A percentile compares a stretch with the other conserved stretches of the same genome.
These are phyloP conservation scores for Solea solea DNA, from an alignment of 2,113 vertebrate species.

Conservation along the genomic window DNA sequence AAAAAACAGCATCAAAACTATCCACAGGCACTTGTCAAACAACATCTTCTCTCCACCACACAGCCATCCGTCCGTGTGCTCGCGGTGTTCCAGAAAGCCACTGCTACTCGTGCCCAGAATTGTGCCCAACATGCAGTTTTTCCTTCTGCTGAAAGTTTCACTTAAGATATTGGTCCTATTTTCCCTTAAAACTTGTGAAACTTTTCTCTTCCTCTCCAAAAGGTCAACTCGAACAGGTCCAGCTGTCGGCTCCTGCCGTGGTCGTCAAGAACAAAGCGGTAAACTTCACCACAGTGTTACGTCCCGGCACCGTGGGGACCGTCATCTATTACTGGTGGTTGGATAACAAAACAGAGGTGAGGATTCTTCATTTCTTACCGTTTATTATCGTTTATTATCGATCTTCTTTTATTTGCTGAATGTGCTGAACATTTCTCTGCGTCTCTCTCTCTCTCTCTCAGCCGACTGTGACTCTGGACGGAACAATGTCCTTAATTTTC, in stretches of 20 bases:
- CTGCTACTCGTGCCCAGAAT: not conserved
- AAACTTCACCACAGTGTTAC: slow-evolving; percentile 87
- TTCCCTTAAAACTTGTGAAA: not conserved
- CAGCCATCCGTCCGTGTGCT: not conserved
- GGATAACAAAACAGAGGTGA: slow-evolving; percentile 92
- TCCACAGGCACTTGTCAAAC: slow-evolving; percentile 26
- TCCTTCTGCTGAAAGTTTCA: slow-evolving; percentile 5
- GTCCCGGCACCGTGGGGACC: slow-evolving; percentile 89
- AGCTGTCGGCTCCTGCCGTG: slow-evolving; percentile 89
- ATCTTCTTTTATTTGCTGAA: not conserved
- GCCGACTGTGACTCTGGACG: slow-evolving; percentile 90
- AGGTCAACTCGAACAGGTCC: slow-evolving; percentile 91
- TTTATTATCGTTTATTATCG: no score
- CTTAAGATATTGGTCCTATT: no score
- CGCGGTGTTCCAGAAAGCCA: not conserved
- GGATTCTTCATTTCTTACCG: not conserved
- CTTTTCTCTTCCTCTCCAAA: slow-evolving; percentile 22
- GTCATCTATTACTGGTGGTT: slow-evolving; percentile 96
- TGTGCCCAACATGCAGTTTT: not conserved
- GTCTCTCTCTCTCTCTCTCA: slow-evolving; percentile 45
- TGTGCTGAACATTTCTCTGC: slow-evolving; percentile 21
- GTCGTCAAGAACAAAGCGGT: slow-evolving; percentile 91
- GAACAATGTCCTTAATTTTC: slow-evolving; percentile 88
- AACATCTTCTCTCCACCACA: slow-evolving; percentile 5
- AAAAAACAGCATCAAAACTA: slow-evolving; percentile 24